Evolutionary conservation across 2,888 invertebrate species (phyloP).

Genomic region (Tenthredo livida): DNA sequence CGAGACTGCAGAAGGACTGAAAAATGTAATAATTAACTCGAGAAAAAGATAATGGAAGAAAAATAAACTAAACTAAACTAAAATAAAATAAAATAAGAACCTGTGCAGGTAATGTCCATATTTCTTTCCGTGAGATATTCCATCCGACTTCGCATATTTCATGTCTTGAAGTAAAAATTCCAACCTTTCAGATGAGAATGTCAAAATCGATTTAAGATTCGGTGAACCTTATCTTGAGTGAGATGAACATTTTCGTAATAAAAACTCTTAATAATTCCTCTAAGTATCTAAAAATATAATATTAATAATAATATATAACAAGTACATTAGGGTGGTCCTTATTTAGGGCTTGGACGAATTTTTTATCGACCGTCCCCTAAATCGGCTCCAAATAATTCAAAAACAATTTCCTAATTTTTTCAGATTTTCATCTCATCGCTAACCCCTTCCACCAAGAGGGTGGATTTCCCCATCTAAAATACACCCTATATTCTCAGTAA

Average conservation of each 20-base stretch:
- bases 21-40: neutral
- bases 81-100: neutral
- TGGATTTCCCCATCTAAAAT: too few species aligned
- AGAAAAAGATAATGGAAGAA: neutral
- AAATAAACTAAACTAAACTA: neutral
- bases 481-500: too few species aligned
- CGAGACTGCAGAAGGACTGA: neutral
- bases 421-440: too few species aligned
- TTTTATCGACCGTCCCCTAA: too few species aligned
- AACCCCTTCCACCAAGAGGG: too few species aligned
- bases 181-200: neutral
- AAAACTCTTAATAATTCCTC: too few species aligned
- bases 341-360: too few species aligned
- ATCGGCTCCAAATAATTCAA: too few species aligned
- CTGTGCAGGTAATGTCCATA: neutral
- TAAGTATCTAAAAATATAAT: too few species aligned
- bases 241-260: neutral
- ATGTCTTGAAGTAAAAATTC: conserved; percentile 3
- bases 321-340: too few species aligned
- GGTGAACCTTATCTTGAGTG: neutral
- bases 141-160: neutral
- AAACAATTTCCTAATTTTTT: too few species aligned
- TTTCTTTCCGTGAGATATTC: conserved; percentile 22
- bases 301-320: too few species aligned
- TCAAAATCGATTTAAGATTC: neutral